phyloP scores from a whole-genome alignment of 2,888 invertebrate genomes.

The Desoria tigrina region DNA sequence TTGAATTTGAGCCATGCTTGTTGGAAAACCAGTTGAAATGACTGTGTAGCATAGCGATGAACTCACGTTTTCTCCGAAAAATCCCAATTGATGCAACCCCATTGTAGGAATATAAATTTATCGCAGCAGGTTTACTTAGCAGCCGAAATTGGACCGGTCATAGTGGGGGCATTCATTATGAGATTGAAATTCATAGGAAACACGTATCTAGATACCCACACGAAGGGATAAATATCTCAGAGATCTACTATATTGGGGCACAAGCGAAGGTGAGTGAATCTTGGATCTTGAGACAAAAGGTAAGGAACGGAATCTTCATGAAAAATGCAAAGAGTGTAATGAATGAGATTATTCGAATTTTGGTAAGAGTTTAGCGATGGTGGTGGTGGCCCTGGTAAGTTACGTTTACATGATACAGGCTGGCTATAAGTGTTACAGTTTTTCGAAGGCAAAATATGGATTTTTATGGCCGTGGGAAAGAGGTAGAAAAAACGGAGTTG shows the following conservation, averaged over 20 bases:
- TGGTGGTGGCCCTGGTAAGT: too few relatives aligned
- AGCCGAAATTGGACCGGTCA: slow-evolving; percentile 41
- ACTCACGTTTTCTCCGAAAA: slow-evolving; percentile 12
- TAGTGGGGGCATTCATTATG: slow-evolving; percentile 14
- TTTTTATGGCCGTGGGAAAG: slow-evolving; percentile 52
- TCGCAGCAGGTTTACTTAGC: slow-evolving; percentile 39
- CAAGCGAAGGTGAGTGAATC: too few relatives aligned
- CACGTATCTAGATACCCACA: too few relatives aligned
- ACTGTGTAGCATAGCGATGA: slow-evolving; percentile 1
- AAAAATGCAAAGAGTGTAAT: too few relatives aligned
- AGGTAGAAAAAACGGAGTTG: slow-evolving; percentile 31
- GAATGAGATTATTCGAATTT: too few relatives aligned
- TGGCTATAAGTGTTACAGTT: slow-evolving; percentile 43
- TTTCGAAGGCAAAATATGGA: slow-evolving; percentile 42
- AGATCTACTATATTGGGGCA: too few relatives aligned
- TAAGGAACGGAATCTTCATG: too few relatives aligned
- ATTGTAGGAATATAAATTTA: slow-evolving; percentile 35
- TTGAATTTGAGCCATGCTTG: slow-evolving; percentile 2
- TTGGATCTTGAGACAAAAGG: too few relatives aligned
- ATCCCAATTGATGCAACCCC: background rate
- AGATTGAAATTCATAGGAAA: too few relatives aligned
- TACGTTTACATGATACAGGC: slow-evolving; percentile 7
- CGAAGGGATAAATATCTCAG: too few relatives aligned
- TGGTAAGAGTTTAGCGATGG: too few relatives aligned
- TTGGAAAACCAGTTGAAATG: slow-evolving; percentile 9